Evolutionary conservation across 2,797 vertebrate species (phyloP), one percentile per base, ranked within the genome.

Genomic region (Syndactyla subalaris): DNA sequence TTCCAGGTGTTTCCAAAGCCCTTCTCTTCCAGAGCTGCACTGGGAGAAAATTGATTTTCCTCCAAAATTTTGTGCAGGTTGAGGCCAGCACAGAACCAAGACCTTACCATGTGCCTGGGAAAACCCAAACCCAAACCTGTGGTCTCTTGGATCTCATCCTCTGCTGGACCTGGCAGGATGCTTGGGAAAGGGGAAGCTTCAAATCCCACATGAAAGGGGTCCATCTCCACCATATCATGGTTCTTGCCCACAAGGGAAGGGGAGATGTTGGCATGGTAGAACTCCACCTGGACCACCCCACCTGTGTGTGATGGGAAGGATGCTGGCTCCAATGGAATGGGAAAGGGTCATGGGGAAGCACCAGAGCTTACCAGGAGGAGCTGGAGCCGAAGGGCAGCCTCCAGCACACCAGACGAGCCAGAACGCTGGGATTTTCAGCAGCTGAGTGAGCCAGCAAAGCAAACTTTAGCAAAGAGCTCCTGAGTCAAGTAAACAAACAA

Each of bases 401-500:
- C 14, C 3, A 0, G 23, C 12, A 43, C 3, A 1, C 14, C 1
- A 17, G 77, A 49, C 7, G 1, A 29, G n/a, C n/a, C 38, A 46
- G 79, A 77, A 85, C 34, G 38, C 68, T 34, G 2, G n/a, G 81
- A 79, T 90, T 85, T 65, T 59, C 88, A 61, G 91, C n/a, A 17
- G 52, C 79, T 84, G 89, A 87, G 38, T 29, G 88, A 96, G 92
- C 85, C 88, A 74, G 62, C 52, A 92, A 49, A 92, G 63, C 74
- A 96, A 96, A 96, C 72, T 81, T 8, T 11, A 89, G 71, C 68
- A 54, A 48, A 89, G 71, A 77, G 75, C 88, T 92, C 84, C 32
- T 0, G 8, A 96, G 82, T 49, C 39, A 1, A n/a, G 87, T 92
- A 90, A 97, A 92, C 80, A 96, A 96, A 59, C 59, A 96, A 63